Evolutionary conservation across 2,888 invertebrate genomes (phyloP).

Genomic region (Thumatha senex): DNA sequence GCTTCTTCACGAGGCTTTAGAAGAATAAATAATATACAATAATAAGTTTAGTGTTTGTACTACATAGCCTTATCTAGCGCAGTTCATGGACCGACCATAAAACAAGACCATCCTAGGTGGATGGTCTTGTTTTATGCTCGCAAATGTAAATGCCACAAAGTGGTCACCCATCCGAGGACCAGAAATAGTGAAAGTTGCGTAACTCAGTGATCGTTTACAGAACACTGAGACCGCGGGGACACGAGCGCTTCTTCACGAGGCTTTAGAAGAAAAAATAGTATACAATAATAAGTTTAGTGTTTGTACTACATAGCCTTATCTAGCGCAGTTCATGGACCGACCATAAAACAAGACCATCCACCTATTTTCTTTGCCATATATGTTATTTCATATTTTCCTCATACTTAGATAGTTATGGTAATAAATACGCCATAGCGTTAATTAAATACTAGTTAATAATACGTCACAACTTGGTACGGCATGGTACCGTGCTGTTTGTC

Average conservation of each 20-base stretch:
- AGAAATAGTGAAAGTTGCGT: too few species aligned
- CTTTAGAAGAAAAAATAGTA: too few species aligned
- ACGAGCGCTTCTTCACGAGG: too few species aligned
- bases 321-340: not conserved
- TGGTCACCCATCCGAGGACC: too few species aligned
- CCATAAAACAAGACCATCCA: not conserved
- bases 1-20: too few species aligned
- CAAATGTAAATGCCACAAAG: too few species aligned
- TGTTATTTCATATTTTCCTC: slow-evolving; percentile 5
- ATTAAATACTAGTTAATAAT: slow-evolving; percentile 20
- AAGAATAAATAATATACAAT: too few species aligned
- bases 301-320: not conserved
- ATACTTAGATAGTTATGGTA: slow-evolving; percentile 10
- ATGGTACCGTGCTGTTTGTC: slow-evolving; percentile 29
- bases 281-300: too few species aligned
- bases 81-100: not conserved
- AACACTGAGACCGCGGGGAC: too few species aligned
- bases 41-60: too few species aligned
- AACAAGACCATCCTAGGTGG: not conserved
- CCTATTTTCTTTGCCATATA: not conserved
- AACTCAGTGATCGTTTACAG: too few species aligned
- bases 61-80: not conserved
- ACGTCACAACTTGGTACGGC: slow-evolving; percentile 36
- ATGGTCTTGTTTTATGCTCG: too few species aligned
- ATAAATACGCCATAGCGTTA: slow-evolving; percentile 13